Base-by-base conservation (phyloP, 2,797 vertebrate genomes). In the Natrix natrix region DNA sequence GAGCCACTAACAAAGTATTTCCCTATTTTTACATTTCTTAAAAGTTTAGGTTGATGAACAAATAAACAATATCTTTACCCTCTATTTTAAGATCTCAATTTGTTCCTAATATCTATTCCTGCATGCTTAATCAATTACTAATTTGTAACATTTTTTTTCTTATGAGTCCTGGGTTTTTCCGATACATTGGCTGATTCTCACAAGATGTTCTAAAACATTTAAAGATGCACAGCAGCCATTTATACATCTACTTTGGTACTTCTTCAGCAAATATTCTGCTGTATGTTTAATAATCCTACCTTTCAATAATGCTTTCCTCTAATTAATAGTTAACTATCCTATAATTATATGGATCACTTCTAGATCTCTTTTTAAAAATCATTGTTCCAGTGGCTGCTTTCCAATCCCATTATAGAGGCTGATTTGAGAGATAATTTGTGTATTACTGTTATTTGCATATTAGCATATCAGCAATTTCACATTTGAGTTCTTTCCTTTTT, bases 401-500 rank as follows among this genome's bases (percentile, higher is more conserved):
- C 26, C 26, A 61, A 61, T 61, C 57, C 28, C 61, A 20, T 32
- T 63, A 63, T 63, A 52, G 78, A 54, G 48, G 20, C 83, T 24
- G 22, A 63, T 63, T 54, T 63, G 13, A 86, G 17, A n/a, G 59
- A 87, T 52, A 63, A 61, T 52, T 86, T 61, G 57, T 22, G 3
- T 52, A 43, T 91, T 57, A 57, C 56, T 66, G 7, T 48, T 48
- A 48, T 83, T 83, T 83, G 78, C 78, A 83, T 83, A 48, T 83
- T 57, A 78, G 37, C 74, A 59, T 52, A 83, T 43, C 89, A 90
- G 28, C 48, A 83, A 26, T 59, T 91, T 91, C 55, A 78, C 32
- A 83, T 83, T 24, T 78, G 22, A 90, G 54, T 90, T 78, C 55
- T 91, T 91, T 91, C 78, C 55, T 43, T 91, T 20, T 87, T 63